Evolutionary conservation across 2,113 vertebrate species (phyloP), one percentile per base, ranked within the genome.

Genomic region (Prunella fulvescens): DNA sequence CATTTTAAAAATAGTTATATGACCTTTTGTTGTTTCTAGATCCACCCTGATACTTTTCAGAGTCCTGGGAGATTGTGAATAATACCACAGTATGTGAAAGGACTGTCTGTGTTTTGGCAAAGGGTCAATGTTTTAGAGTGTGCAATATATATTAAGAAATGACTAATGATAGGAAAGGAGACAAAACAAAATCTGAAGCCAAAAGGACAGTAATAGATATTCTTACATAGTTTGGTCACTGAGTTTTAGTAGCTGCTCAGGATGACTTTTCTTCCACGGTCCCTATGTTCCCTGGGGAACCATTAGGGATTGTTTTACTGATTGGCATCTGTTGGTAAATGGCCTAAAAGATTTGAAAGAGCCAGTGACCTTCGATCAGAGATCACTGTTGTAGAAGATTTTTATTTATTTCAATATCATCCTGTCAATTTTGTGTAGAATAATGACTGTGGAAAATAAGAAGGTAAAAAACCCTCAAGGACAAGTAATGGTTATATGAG

Each of bases 1-100:
- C 74, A 84, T 95, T 95, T 97, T 83, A 92, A 81, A 95, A 95
- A 94, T 64, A 88, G 70, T 94, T 94, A 12, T 90, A 45, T 96
- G 96, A 96, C 91, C 90, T 97, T 97, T 96, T 96, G 53, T 92
- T 81, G 76, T 90, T 96, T 74, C 82, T 86, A 61, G 66, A 92
- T 93, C 83, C 35, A 40, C 95, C 57, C 60, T 84, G 82, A 81
- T 95, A 88, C 37, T 87, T 97, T 91, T 57, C 47, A 58, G 48
- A 88, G 69, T 64, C 67, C 54, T 88, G 70, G 48, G 86, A 93
- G 78, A 81, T 74, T n/a, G 42, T 88, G 72, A 93, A 77, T 94
- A 90, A 92, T 90, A 90, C 73, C 45, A 39, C 18, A 74, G 53
- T 84, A 86, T 81, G 60, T 79, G 81, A 91, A 92, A 93, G 62